phyloP scores from a whole-genome alignment of 2,113 vertebrate species.

The Anguilla rostrata region DNA sequence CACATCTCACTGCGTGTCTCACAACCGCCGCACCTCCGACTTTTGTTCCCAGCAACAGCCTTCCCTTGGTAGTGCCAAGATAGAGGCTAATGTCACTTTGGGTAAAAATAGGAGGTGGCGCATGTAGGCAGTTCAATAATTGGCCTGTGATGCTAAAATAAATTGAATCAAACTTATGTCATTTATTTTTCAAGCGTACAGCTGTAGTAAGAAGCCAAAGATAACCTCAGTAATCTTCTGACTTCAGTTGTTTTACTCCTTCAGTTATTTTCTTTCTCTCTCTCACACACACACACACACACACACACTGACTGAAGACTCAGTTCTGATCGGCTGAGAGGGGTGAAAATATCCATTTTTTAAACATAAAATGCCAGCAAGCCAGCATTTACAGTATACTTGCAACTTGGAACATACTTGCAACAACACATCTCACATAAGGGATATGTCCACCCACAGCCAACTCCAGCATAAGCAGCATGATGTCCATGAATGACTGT shows the following conservation, averaged over 20 bases:
- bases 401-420: no score
- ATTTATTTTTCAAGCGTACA: neutral
- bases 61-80: neutral
- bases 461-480: no score
- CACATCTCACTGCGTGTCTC: neutral
- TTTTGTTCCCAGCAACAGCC: neutral
- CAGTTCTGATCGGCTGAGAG: no score
- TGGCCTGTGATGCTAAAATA: conserved; percentile 8
- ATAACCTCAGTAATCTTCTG: neutral
- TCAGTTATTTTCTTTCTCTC: neutral
- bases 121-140: conserved; percentile 4
- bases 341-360: no score
- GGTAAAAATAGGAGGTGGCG: neutral
- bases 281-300: no score
- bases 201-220: neutral
- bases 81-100: neutral
- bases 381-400: no score
- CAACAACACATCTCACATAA: no score
- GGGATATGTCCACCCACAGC: no score
- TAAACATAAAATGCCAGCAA: no score
- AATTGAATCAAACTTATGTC: neutral
- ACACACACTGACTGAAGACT: no score
- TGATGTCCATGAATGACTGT: no score
- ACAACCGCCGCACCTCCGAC: neutral
- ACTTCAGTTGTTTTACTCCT: neutral